A percentile compares a stretch with the other conserved stretches of the same genome.
phyloP scores from a whole-genome alignment of 1,140 invertebrate genomes.

The Temnothorax nylanderi region DNA sequence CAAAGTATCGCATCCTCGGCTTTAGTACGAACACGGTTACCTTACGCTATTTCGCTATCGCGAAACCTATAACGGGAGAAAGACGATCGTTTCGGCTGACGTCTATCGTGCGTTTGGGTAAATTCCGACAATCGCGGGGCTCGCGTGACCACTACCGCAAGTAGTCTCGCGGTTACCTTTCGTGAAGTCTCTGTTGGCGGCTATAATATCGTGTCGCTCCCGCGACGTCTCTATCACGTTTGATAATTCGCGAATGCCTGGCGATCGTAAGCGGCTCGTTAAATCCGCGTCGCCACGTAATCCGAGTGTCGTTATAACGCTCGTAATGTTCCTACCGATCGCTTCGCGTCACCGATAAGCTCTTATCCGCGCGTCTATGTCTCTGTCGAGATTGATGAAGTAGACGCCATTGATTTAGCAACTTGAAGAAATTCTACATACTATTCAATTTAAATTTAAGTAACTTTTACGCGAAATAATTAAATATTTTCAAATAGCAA shows the following conservation, averaged over 20 bases:
- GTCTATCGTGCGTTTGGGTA: constrained; percentile 38
- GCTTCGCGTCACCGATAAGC: constrained; percentile 15
- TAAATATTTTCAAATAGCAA: neutral
- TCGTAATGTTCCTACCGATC: neutral
- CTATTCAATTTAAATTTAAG: neutral
- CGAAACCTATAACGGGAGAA: constrained; percentile 12
- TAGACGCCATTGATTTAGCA: neutral
- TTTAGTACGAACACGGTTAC: neutral
- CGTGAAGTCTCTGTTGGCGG: constrained; percentile 16
- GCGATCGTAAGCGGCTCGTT: constrained; percentile 55
- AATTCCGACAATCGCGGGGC: constrained; percentile 14
- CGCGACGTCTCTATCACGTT: constrained; percentile 47
- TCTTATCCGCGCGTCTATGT: neutral
- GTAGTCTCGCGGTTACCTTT: constrained; percentile 26
- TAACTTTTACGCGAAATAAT: neutral
- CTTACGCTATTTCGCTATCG: constrained; percentile 43
- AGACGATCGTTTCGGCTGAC: constrained; percentile 49
- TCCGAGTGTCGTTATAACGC: constrained; percentile 2
- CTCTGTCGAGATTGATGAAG: neutral
- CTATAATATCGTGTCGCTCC: constrained; percentile 61
- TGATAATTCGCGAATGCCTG: constrained; percentile 57
- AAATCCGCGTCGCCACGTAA: neutral
- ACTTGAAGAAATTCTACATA: neutral
- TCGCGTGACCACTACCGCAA: constrained; percentile 10
- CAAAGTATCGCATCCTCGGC: constrained; percentile 20